These are phyloP conservation scores for Telmatochromis sp. DNA, from an alignment of 2,113 vertebrate species.

Conservation along the genomic window DNA sequence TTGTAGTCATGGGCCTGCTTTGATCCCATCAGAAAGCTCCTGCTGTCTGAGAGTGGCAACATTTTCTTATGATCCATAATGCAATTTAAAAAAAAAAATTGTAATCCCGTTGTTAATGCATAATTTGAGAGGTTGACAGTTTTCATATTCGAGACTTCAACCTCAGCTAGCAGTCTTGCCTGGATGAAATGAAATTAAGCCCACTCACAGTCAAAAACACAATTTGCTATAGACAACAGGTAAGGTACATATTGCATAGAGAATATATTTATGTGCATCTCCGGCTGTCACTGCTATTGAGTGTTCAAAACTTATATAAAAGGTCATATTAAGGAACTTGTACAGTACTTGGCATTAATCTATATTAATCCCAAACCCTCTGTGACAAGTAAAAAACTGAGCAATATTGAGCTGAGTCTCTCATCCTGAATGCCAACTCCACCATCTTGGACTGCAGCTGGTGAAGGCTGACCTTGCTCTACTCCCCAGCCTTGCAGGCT, in stretches of 20 bases:
- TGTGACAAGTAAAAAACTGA: not conserved
- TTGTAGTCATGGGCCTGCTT: not conserved
- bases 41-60: not conserved
- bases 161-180: not conserved
- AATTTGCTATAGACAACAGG: not conserved
- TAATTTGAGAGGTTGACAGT: not conserved
- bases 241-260: not conserved
- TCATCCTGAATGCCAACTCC: not conserved
- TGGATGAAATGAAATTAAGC: not conserved
- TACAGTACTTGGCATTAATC: not conserved
- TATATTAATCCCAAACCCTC: not conserved
- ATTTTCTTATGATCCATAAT: not conserved
- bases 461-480: not conserved
- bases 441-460: not conserved
- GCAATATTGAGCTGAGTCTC: not conserved
- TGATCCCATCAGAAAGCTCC: not conserved
- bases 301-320: not conserved
- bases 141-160: not conserved
- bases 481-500: not conserved
- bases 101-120: not conserved
- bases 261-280: not conserved
- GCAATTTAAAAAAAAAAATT: not conserved
- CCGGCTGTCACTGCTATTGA: not conserved
- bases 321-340: not conserved
- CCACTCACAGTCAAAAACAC: not conserved